Conservation (phyloP, 2,113 vertebrate genomes). For the Trogon melanurus region DNA sequence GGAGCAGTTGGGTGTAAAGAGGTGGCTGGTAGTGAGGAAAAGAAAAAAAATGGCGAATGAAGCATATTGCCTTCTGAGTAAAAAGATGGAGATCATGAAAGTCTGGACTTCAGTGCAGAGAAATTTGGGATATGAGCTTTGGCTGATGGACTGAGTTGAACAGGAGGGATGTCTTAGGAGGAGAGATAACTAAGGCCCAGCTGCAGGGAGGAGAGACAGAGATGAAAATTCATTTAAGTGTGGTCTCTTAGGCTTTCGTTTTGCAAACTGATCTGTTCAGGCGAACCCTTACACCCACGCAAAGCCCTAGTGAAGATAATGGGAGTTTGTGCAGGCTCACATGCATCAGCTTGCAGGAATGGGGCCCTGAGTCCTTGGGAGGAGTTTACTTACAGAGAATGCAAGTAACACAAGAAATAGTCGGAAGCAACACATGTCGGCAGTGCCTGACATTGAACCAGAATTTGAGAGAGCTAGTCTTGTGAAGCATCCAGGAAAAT, state of each 20-base stretch:
- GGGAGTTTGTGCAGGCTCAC: neutral
- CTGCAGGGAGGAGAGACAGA: neutral
- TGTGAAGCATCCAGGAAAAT: neutral
- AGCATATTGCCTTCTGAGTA: neutral
- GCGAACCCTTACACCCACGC: neutral
- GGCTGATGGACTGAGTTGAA: neutral
- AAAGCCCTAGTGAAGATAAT: neutral
- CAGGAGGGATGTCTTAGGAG: neutral
- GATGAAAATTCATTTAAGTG: neutral
- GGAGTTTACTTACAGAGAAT: neutral
- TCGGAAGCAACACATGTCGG: neutral
- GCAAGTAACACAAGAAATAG: neutral
- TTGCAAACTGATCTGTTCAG: conserved; percentile 4
- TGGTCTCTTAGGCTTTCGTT: neutral
- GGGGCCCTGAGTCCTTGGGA: rapidly evolving
- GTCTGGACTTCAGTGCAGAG: neutral
- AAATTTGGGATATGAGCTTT: neutral
- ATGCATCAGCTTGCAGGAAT: neutral
- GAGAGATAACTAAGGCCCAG: neutral
- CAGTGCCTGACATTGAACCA: neutral
- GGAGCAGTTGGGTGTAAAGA: neutral
- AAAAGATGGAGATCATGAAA: neutral
- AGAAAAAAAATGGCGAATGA: neutral
- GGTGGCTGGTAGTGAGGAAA: neutral
- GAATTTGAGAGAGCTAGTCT: neutral